phyloP scores from a whole-genome alignment of 2,888 invertebrate genomes.

The Shargacucullia verbasci region DNA sequence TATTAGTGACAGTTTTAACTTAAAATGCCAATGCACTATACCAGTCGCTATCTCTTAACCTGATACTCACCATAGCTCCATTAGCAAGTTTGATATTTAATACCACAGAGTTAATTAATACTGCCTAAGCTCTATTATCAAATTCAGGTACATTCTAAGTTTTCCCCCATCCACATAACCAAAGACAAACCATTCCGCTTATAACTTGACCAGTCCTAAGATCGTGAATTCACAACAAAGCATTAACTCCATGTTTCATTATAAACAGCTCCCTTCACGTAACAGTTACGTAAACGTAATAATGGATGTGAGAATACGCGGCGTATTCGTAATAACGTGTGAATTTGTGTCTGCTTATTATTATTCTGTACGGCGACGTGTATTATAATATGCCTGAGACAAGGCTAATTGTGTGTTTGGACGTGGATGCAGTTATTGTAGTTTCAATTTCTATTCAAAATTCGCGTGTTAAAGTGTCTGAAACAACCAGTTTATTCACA shows the following conservation, averaged over 20 bases:
- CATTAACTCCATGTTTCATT: conserved; percentile 24
- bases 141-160: no score
- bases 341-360: conserved; percentile 24
- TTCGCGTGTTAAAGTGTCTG: no score
- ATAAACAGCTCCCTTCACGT: conserved; percentile 24
- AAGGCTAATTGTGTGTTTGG: neutral
- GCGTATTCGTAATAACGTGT: conserved; percentile 18
- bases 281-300: conserved; percentile 35
- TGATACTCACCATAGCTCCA: no score
- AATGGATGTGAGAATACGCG: conserved; percentile 37
- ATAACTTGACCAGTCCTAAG: conserved; percentile 9
- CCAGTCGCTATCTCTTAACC: no score
- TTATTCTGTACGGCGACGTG: conserved; percentile 4
- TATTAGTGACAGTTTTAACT: no score
- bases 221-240: conserved; percentile 39
- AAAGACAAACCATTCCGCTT: neutral
- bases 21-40: no score
- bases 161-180: no score
- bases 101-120: no score
- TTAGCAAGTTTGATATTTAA: no score
- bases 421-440: neutral
- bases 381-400: neutral
- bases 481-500: no score
- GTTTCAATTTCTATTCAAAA: no score
- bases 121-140: no score